Evolutionary conservation across 2,888 invertebrate species (phyloP).

Genomic region (Rhagium mordax): DNA sequence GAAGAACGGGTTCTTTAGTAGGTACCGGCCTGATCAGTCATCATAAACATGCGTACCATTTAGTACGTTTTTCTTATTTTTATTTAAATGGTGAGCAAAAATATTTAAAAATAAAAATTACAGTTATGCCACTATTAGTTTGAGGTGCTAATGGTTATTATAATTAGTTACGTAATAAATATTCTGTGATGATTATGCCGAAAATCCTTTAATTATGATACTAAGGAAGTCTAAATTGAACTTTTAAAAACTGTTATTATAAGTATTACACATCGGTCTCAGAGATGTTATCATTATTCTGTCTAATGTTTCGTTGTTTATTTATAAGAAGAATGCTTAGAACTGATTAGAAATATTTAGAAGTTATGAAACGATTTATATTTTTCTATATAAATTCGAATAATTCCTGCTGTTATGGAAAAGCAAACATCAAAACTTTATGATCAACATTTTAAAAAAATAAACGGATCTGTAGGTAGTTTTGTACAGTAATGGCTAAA

Average conservation of each 20-base stretch:
- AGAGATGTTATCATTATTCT: neutral
- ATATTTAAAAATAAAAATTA: neutral
- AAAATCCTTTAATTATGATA: neutral
- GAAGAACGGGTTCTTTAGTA: too few relatives aligned
- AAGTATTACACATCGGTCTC: neutral
- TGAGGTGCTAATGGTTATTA: neutral
- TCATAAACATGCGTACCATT: too few relatives aligned
- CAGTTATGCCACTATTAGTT: neutral
- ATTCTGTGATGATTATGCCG: neutral
- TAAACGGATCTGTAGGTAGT: too few relatives aligned
- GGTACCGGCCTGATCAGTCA: too few relatives aligned
- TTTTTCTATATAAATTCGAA: too few relatives aligned
- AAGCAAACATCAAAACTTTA: too few relatives aligned
- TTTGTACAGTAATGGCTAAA: too few relatives aligned
- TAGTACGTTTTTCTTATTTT: too few relatives aligned
- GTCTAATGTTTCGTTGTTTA: neutral
- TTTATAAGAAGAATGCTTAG: neutral
- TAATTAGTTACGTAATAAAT: neutral
- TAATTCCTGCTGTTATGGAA: too few relatives aligned
- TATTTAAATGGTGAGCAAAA: neutral
- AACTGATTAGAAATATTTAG: neutral
- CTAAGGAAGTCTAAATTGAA: neutral
- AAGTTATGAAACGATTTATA: too few relatives aligned
- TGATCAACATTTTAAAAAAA: too few relatives aligned
- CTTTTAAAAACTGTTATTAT: neutral